Evolutionary conservation across 2,113 vertebrate species (phyloP).

Genomic region (Heterotilapia buettikoferi): DNA sequence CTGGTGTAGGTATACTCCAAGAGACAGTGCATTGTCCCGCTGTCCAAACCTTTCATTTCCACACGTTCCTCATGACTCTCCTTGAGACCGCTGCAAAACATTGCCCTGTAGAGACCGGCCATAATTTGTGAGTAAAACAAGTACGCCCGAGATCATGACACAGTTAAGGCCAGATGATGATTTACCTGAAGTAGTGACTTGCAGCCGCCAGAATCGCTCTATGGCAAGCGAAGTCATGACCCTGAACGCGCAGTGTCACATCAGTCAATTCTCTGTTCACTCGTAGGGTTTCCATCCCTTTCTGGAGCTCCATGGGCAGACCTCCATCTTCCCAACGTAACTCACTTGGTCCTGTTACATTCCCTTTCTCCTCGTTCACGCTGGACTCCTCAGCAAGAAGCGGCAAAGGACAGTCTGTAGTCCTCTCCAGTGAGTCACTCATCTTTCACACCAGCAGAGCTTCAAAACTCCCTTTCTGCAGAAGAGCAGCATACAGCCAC

Average conservation of each 20-base stretch:
- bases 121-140: background rate
- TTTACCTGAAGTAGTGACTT: conserved; percentile 95
- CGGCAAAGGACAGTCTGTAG: conserved; percentile 69
- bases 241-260: conserved; percentile 81
- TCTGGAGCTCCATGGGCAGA: conserved; percentile 85
- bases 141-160: background rate
- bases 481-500: background rate
- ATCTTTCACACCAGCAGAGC: conserved; percentile 54
- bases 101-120: conserved; percentile 76
- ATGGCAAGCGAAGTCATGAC: conserved; percentile 86
- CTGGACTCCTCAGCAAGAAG: conserved; percentile 49
- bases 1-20: conserved; percentile 96
- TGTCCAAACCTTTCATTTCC: conserved; percentile 86
- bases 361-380: conserved; percentile 67
- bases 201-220: conserved; percentile 90
- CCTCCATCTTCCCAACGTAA: conserved; percentile 81
- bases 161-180: background rate
- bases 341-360: conserved; percentile 70
- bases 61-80: conserved; percentile 89
- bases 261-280: conserved; percentile 88
- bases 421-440: conserved; percentile 82
- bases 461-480: background rate
- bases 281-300: conserved; percentile 84
- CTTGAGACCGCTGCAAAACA: conserved; percentile 94
- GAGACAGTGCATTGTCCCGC: conserved; percentile 85